Evolutionary conservation across 2,113 vertebrate genomes (phyloP).

Genomic region (Forbesichthys papilliferus): DNA sequence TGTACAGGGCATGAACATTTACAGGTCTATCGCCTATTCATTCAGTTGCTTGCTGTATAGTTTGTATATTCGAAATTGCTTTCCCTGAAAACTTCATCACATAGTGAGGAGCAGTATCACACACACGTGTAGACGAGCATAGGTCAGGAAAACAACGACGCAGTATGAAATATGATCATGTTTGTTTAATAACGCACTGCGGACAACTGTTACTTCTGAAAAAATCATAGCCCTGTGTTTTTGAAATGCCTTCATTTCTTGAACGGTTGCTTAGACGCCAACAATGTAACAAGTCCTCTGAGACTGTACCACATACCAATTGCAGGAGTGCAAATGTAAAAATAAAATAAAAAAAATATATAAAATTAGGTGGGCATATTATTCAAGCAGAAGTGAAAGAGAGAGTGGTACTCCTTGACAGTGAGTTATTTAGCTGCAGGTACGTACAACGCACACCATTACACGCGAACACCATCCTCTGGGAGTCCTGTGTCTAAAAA

Average conservation of each 20-base stretch:
- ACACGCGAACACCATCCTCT: conserved; percentile 73
- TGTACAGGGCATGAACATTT: no score
- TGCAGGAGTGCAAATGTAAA: conserved; percentile 46
- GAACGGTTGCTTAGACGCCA: conserved; percentile 56
- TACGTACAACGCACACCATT: conserved; percentile 73
- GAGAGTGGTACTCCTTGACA: conserved; percentile 67
- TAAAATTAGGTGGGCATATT: conserved; percentile 65
- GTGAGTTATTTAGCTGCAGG: conserved; percentile 76
- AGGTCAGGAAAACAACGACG: conserved; percentile 11
- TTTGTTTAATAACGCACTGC: conserved; percentile 43
- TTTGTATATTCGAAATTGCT: no score
- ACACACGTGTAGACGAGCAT: conserved; percentile 22
- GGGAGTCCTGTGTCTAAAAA: conserved; percentile 77
- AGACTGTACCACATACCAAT: conserved; percentile 43
- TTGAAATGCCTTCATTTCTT: conserved; percentile 61
- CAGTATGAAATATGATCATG: conserved; percentile 17
- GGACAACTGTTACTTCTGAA: conserved; percentile 54
- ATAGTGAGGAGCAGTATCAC: neutral
- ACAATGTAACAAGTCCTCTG: conserved; percentile 55
- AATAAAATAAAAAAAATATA: conserved; percentile 10
- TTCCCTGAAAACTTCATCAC: neutral
- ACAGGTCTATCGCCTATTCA: no score
- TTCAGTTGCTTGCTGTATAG: no score
- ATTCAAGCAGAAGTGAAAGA: conserved; percentile 63
- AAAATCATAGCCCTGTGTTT: conserved; percentile 52